Evolutionary conservation across 2,113 vertebrate species (phyloP).

Genomic region (Microtus pennsylvanicus): DNA sequence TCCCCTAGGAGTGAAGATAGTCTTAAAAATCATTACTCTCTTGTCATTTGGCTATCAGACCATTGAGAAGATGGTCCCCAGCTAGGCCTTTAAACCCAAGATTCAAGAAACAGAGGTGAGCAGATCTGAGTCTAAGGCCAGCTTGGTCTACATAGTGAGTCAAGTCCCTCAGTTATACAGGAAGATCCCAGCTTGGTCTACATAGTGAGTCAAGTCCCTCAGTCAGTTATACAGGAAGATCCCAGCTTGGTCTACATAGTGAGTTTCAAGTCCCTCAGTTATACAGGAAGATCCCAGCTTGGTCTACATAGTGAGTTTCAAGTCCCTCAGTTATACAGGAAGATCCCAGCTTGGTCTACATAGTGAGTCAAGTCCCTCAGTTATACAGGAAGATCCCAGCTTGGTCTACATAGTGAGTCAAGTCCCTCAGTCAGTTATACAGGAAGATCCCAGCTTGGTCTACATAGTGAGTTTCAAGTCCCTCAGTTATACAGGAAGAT

Average conservation of each 20-base stretch:
- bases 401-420: too few species aligned
- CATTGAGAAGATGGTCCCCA: background rate
- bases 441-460: too few species aligned
- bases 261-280: too few species aligned
- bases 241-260: too few species aligned
- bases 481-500: too few species aligned
- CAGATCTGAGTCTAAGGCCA: background rate
- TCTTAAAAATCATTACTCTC: background rate
- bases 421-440: too few species aligned
- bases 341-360: background rate
- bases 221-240: background rate
- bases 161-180: background rate
- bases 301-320: background rate
- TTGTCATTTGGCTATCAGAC: background rate
- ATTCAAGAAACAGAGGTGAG: background rate
- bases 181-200: background rate
- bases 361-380: too few species aligned
- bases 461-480: too few species aligned
- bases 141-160: background rate
- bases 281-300: too few species aligned
- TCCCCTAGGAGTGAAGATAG: background rate
- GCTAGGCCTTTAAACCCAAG: background rate
- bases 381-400: too few species aligned
- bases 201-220: background rate
- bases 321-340: background rate